phyloP scores from a whole-genome alignment of 2,797 vertebrate genomes.

The Erethizon dorsatum region DNA sequence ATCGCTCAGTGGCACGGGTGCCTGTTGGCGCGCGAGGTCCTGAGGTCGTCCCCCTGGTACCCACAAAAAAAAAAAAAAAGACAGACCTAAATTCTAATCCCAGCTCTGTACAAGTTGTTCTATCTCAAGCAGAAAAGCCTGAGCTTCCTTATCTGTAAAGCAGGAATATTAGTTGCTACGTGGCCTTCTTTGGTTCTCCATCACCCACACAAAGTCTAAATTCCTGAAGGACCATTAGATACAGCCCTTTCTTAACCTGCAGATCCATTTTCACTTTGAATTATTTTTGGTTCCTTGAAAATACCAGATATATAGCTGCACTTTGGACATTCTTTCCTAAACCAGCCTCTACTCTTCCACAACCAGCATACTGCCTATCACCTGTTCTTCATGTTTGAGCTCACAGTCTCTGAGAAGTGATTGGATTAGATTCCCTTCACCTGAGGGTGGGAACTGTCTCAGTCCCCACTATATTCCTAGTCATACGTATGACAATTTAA shows the following conservation, averaged over 20 bases:
- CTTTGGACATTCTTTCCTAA: constrained; percentile 3
- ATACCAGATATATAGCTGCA: neutral
- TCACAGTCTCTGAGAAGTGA: neutral
- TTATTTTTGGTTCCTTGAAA: neutral
- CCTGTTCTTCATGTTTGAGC: constrained; percentile 7
- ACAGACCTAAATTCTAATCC: neutral
- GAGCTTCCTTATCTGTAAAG: neutral
- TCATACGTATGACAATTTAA: constrained; percentile 12
- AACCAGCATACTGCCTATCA: neutral
- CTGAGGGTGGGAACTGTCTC: neutral
- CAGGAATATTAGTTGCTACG: neutral
- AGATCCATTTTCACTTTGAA: neutral
- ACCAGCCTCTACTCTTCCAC: neutral
- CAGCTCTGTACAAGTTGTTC: neutral
- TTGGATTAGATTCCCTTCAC: neutral
- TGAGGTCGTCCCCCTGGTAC: too few relatives aligned
- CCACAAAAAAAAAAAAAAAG: too few relatives aligned
- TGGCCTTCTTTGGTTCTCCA: neutral
- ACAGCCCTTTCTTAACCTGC: neutral
- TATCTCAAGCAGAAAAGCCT: neutral
- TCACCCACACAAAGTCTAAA: neutral
- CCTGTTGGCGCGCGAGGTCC: too few relatives aligned
- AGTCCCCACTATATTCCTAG: neutral
- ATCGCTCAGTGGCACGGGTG: too few relatives aligned
- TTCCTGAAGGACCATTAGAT: neutral